Evolutionary conservation across 2,797 vertebrate species (phyloP), one percentile per base, ranked within the genome.

Genomic region (Craterocephalus amniculus): DNA sequence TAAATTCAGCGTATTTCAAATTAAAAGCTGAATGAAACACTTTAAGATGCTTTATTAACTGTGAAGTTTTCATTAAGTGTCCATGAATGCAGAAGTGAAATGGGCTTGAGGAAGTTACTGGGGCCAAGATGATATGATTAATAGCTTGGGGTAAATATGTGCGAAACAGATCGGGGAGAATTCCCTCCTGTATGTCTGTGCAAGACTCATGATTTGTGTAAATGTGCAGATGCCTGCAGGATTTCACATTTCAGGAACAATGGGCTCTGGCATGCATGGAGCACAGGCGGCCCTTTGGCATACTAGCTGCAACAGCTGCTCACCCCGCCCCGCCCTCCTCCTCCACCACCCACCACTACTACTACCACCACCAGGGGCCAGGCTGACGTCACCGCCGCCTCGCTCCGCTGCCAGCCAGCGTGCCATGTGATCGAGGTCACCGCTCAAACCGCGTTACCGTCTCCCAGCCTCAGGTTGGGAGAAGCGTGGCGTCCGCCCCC

Each of bases 271-370:
- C 70, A 11, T 70, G 70, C 57, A 36, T 58, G 14, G 38, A 78
- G 69, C 58, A 52, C 51, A 57, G 78, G 72, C 74, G 79, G 78
- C 84, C 87, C 84, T 75, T 83, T 89, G 89, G 88, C 88, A 75
- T 77, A 74, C 74, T 29, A 70, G 87, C 87, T 72, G 72, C 81
- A 89, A 84, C 91, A 91, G 87, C 90, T 89, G 90, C 87, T 88
- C 69, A 35, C 74, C 81, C 81, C 79, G 43, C 58, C 81, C 82
- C 20, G 5, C 38, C 40, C 54, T 73, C 73, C 78, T 76, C 48
- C 51, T 78, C 80, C 72, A 58, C 63, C 58, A 68, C 45, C 55
- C 74, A 66, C 72, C 52, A 59, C 88, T 72, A 85, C 86, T 70
- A 83, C 84, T 45, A 78, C 86, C 71, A 79, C 87, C 22, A 77